These are phyloP conservation scores for Sardina pilchardus DNA, from an alignment of 2,113 vertebrate genomes.

Conservation along the genomic window DNA sequence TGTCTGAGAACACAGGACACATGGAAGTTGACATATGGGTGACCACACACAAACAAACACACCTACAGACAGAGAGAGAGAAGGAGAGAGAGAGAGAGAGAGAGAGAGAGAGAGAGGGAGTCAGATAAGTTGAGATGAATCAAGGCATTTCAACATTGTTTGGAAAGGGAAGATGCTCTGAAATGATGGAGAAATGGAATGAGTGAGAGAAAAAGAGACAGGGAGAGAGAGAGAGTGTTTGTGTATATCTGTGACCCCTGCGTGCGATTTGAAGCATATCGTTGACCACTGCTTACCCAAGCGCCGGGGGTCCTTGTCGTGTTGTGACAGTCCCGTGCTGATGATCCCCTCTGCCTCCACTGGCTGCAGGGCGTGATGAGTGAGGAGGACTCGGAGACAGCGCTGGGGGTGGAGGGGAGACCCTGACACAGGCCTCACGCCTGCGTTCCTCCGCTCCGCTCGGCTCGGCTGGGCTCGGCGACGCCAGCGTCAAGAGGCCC, in stretches of 20 bases:
- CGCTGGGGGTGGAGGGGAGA: neutral
- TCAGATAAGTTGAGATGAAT: conserved; percentile 2
- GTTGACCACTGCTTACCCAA: conserved; percentile 16
- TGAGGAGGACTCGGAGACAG: neutral
- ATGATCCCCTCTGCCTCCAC: conserved; percentile 26
- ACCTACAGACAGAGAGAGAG: conserved; percentile 3
- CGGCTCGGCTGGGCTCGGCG: conserved; percentile 5
- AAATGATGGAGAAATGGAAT: too few species aligned
- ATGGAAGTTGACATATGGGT: neutral
- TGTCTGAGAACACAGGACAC: conserved; percentile 24
- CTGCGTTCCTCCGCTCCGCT: conserved; percentile 12
- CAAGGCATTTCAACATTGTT: neutral
- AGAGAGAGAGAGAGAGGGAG: neutral
- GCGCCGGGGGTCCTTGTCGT: conserved; percentile 33
- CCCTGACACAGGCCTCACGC: conserved; percentile 10
- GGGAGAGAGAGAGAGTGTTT: neutral
- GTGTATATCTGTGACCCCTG: conserved; percentile 15
- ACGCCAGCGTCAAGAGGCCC: conserved; percentile 37
- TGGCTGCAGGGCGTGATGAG: conserved; percentile 28
- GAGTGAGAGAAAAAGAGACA: neutral
- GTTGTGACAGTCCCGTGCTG: conserved; percentile 43
- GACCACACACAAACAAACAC: conserved; percentile 25
- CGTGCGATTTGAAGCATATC: neutral
- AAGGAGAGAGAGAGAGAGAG: neutral
- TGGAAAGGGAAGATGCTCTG: neutral